phyloP scores from a whole-genome alignment of 2,888 invertebrate genomes.

The Actias luna region DNA sequence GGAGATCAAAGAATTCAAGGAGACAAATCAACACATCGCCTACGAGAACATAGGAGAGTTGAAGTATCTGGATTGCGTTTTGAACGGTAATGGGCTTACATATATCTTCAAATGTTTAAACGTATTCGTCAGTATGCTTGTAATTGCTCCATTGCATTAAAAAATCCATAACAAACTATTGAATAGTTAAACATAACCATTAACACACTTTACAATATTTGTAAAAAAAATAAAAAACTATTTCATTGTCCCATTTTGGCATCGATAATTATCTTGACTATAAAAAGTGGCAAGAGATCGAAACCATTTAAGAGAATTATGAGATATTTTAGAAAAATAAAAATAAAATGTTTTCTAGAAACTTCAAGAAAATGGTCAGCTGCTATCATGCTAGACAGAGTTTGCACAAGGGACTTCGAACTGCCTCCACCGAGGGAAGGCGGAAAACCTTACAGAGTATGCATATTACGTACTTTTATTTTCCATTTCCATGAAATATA shows the following conservation, averaged over 20 bases:
- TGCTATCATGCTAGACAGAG: conserved; percentile 66
- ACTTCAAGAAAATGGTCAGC: conserved; percentile 72
- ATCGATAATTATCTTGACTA: no score
- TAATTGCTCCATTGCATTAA: not conserved
- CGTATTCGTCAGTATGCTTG: not conserved
- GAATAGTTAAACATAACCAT: no score
- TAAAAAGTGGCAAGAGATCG: no score
- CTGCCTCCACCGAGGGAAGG: conserved; percentile 57
- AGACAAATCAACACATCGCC: conserved; percentile 34
- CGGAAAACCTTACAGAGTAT: conserved; percentile 47
- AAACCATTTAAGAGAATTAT: no score
- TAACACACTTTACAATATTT: no score
- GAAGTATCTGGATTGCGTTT: conserved; percentile 57
- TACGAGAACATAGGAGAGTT: conserved; percentile 47
- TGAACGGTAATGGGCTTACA: conserved; percentile 48
- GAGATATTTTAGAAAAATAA: no score
- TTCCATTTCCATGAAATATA: not conserved
- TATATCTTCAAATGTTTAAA: not conserved
- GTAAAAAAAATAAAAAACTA: no score
- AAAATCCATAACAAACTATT: no score
- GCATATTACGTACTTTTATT: conserved; percentile 22
- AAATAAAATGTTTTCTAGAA: no score
- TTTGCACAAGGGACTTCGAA: conserved; percentile 67
- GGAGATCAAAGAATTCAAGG: conserved; percentile 44
- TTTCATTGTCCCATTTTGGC: no score